Conservation (phyloP, 1,140 invertebrate genomes). For the Monochamus saltuarius region DNA sequence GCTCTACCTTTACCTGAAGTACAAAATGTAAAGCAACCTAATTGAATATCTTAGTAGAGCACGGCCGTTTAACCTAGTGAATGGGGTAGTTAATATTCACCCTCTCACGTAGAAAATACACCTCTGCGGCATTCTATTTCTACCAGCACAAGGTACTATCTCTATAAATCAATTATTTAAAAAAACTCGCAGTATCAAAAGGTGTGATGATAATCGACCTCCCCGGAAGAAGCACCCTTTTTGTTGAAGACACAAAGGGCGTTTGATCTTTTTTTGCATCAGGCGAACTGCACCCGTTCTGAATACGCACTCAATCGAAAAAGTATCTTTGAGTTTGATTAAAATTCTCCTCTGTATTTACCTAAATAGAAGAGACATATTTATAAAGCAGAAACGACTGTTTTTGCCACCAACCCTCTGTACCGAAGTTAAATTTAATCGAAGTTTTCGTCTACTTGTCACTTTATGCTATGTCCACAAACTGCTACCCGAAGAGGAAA, state of each 20-base stretch:
- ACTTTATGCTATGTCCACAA: too few relatives aligned
- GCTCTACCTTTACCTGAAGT: too few relatives aligned
- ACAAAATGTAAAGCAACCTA: too few relatives aligned
- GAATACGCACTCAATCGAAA: constrained; percentile 31
- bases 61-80: too few relatives aligned
- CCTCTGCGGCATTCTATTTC: too few relatives aligned
- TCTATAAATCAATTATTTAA: constrained; percentile 39
- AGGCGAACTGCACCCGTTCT: constrained; percentile 10
- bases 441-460: too few relatives aligned
- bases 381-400: too few relatives aligned
- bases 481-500: too few relatives aligned
- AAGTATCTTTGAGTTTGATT: constrained; percentile 31
- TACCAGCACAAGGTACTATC: constrained; percentile 16
- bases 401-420: too few relatives aligned
- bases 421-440: too few relatives aligned
- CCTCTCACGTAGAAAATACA: constrained; percentile 3
- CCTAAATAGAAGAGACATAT: too few relatives aligned
- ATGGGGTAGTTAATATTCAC: constrained; percentile 26
- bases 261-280: constrained; percentile 32
- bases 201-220: constrained; percentile 43
- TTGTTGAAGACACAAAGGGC: constrained; percentile 35
- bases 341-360: constrained; percentile 5
- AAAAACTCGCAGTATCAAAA: constrained; percentile 37
- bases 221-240: constrained; percentile 35
- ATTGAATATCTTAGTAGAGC: too few relatives aligned